A percentile compares a stretch with the other conserved stretches of the same genome.
Conservation (phyloP, 2,113 vertebrate species). For the Dendrocopos noguchii region DNA sequence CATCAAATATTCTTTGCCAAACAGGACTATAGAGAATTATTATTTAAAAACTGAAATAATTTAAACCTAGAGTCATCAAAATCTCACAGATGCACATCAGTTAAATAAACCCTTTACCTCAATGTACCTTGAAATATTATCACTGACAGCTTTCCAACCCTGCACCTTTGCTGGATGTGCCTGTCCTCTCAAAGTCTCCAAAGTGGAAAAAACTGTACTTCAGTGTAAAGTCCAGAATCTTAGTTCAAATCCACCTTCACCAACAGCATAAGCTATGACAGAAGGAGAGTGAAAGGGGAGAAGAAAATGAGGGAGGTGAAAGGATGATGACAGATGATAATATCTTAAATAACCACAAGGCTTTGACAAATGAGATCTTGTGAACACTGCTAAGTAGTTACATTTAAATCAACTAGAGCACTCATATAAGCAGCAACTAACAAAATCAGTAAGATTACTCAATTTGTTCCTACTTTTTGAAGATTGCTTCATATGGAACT, state of each 20-base stretch:
- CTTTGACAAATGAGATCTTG: slow-evolving; percentile 44
- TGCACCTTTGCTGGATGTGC: neutral
- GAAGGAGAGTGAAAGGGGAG: neutral
- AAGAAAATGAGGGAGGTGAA: slow-evolving; percentile 42
- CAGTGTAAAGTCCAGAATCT: neutral
- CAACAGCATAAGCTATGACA: neutral
- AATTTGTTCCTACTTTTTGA: slow-evolving; percentile 37
- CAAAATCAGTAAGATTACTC: slow-evolving; percentile 39
- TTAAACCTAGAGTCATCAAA: neutral
- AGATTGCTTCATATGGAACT: slow-evolving; percentile 31
- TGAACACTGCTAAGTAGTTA: neutral
- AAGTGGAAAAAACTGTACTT: neutral
- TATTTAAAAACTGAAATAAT: neutral
- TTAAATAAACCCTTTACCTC: neutral
- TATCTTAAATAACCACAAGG: slow-evolving; percentile 52
- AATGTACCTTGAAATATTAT: neutral
- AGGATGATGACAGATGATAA: slow-evolving; percentile 59
- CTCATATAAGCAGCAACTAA: neutral
- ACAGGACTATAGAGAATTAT: neutral
- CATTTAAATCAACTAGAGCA: slow-evolving; percentile 14
- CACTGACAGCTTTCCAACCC: neutral
- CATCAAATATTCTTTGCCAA: neutral
- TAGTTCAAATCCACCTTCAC: neutral
- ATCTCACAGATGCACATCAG: neutral
- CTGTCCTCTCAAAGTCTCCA: neutral